Evolutionary conservation across 2,113 vertebrate species (phyloP).

Genomic region (Zapornia atra): DNA sequence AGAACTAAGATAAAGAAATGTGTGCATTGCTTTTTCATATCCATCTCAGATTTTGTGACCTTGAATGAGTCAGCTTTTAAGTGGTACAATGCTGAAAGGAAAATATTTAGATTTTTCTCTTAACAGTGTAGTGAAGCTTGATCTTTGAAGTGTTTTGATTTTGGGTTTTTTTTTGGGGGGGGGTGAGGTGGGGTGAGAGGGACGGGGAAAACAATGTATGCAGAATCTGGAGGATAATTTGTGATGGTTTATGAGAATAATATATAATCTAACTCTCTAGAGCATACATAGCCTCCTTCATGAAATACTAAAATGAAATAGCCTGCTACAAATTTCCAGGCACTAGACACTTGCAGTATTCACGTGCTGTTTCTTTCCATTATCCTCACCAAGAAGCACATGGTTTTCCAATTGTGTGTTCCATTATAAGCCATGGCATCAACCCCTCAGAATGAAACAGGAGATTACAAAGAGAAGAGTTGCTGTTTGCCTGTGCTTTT

Average conservation of each 20-base stretch:
- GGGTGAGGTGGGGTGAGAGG: too few relatives aligned
- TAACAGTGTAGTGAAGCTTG: neutral
- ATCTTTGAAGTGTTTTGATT: neutral
- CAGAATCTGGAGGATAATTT: neutral
- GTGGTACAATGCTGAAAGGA: neutral
- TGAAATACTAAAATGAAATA: neutral
- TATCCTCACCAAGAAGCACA: neutral
- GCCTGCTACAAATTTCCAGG: neutral
- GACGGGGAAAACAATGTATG: neutral
- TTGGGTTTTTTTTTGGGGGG: neutral
- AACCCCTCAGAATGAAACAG: neutral
- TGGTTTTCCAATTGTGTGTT: neutral
- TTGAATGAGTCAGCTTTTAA: neutral
- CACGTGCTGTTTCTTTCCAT: constrained; percentile 1
- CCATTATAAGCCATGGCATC: neutral
- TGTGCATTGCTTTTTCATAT: neutral
- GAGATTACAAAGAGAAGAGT: neutral
- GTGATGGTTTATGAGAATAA: neutral
- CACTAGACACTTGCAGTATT: neutral
- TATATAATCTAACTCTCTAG: neutral
- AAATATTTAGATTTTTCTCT: neutral
- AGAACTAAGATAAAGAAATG: neutral
- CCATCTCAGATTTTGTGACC: neutral
- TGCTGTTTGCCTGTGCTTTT: neutral
- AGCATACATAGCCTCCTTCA: neutral